Base-by-base conservation (phyloP, 1,140 invertebrate species). In the Drosophila equinoxialis region DNA sequence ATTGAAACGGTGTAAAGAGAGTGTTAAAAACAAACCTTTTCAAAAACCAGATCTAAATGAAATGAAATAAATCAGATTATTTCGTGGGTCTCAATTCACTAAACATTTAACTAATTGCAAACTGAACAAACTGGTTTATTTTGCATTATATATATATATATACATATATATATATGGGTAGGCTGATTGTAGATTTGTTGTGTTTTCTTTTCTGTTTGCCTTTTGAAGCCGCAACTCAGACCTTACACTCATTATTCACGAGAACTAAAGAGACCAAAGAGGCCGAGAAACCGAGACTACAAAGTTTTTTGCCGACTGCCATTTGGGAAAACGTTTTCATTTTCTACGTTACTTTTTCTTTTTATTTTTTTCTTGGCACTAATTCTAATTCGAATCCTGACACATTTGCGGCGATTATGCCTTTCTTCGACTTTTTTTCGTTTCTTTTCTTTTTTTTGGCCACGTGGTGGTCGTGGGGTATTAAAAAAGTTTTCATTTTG, bases 401-500 rank as follows among this genome's bases (percentile, higher is more conserved):
- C 74, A 76, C 73, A 76, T 76, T 76, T 76, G 74, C 54, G 23
- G 10, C 55, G 66, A 45, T 54, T 54, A 75, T 64, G 68, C 26
- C 51, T 54, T 61, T 57, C 26, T 57, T 57, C 13, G 8, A 30
- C 1, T 33, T 57, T 33, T 45, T 45, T n/a, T n/a, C 4, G 2
- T 45, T 14, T 45, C 51, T 11, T 55, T 35, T 75, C 7, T 73
- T 73, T 65, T 26, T 55, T 41, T 75, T 51, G 45, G 54, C 37
- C 54, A 61, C 67, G 58, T 45, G 39, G 51, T 57, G 71, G 71
- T 41, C 65, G 68, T 45, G 58, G 74, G 74, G 74, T 76, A 76
- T 76, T 76, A 76, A 76, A 76, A 76, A 76, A 76, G 73, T 76
- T 76, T 76, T 76, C 66, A 76, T 70, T 76, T 76, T 70, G 57